phyloP scores from a whole-genome alignment of 2,113 vertebrate genomes.

The Oxygymnocypris stewartii region DNA sequence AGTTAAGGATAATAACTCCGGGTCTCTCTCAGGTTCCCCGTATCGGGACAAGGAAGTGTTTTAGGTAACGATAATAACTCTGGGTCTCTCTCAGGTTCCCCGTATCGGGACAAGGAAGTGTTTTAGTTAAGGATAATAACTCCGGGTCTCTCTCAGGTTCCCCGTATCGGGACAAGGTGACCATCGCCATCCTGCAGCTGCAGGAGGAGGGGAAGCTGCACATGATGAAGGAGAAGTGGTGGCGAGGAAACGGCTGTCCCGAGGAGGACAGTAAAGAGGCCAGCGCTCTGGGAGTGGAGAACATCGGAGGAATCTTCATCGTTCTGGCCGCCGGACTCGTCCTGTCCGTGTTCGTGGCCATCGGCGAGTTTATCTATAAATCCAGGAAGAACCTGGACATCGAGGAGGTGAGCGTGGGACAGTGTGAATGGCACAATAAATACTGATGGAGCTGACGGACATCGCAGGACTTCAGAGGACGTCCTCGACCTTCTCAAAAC shows the following conservation, averaged over 20 bases:
- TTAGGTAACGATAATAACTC: too few relatives aligned
- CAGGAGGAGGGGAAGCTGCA: conserved; percentile 97
- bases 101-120: too few relatives aligned
- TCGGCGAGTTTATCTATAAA: conserved; percentile 96
- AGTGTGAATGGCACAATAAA: conserved; percentile 79
- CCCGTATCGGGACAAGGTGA: conserved; percentile 95
- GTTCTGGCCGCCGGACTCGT: conserved; percentile 95
- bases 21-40: too few relatives aligned
- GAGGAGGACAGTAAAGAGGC: conserved; percentile 97
- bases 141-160: conserved; percentile 76
- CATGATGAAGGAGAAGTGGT: conserved; percentile 99
- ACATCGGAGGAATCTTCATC: conserved; percentile 98
- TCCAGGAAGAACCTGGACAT: conserved; percentile 89
- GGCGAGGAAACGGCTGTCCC: conserved; percentile 93
- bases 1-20: too few relatives aligned
- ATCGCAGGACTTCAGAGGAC: neutral
- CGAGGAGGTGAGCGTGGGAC: conserved; percentile 88
- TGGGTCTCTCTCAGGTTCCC: too few relatives aligned
- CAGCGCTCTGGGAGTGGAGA: conserved; percentile 93
- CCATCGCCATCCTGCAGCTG: conserved; percentile 95
- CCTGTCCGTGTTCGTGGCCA: conserved; percentile 96
- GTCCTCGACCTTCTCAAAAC: neutral
- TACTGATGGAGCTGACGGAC: conserved; percentile 58
- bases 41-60: too few relatives aligned
- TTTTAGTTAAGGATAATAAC: neutral